A percentile compares a stretch with the other conserved stretches of the same genome.
These are phyloP conservation scores for Toxotes chatareus DNA, from an alignment of 2,113 vertebrate genomes.

Conservation along the genomic window DNA sequence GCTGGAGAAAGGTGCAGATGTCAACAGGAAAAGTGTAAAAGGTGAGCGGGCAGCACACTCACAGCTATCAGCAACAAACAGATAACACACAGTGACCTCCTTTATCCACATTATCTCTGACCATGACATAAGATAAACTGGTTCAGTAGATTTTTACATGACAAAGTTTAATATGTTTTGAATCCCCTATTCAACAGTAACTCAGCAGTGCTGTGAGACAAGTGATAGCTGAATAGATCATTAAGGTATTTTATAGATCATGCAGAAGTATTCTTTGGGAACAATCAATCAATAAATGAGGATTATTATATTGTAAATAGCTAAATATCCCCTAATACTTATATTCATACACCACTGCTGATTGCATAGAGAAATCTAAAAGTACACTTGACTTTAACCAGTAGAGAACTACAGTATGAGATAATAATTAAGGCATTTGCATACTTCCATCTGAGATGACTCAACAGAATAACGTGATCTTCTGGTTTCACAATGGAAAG, in stretches of 20 bases:
- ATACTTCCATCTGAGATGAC: slow-evolving; percentile 42
- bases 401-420: not conserved
- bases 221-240: no score
- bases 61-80: not conserved
- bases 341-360: not conserved
- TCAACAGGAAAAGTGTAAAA: slow-evolving; percentile 98
- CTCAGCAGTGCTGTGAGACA: not conserved
- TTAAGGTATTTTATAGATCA: not conserved
- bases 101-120: not conserved
- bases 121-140: not conserved
- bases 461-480: slow-evolving; percentile 43
- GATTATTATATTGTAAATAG: not conserved
- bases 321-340: not conserved
- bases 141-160: not conserved
- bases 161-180: not conserved
- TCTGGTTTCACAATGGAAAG: slow-evolving; percentile 65
- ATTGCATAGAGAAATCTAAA: not conserved
- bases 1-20: slow-evolving; percentile 96
- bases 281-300: not conserved
- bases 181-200: not conserved
- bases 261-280: not conserved
- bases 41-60: slow-evolving; percentile 80
- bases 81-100: no score
- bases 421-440: not conserved
- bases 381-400: not conserved